Percentiles rank a stretch among this genome's conserved stretches.
These are phyloP conservation scores for Jordanella pulchra DNA, from an alignment of 2,797 vertebrate species.

Conservation along the genomic window DNA sequence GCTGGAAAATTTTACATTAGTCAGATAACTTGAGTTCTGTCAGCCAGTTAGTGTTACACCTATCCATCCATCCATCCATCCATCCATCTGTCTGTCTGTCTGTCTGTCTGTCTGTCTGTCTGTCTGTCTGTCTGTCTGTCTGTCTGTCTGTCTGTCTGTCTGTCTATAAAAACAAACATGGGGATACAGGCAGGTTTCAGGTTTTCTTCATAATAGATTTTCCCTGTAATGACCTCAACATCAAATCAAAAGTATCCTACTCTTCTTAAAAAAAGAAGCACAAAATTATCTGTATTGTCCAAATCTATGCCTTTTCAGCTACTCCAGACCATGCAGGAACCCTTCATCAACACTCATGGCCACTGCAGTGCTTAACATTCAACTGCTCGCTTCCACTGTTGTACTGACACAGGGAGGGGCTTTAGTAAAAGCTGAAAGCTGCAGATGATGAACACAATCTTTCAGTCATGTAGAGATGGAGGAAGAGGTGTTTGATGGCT, in stretches of 20 bases:
- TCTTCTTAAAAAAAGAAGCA: neutral
- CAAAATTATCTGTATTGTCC: neutral
- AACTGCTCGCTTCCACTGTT: constrained; percentile 30
- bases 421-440: constrained; percentile 46
- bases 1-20: neutral
- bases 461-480: constrained; percentile 42
- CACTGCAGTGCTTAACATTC: constrained; percentile 49
- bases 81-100: neutral
- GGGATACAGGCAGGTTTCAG: neutral
- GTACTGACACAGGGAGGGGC: constrained; percentile 42
- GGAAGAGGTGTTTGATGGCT: constrained; percentile 40
- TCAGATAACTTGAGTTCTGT: neutral
- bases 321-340: neutral
- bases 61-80: neutral
- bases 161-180: too few species aligned
- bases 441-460: constrained; percentile 54
- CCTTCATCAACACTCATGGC: constrained; percentile 28
- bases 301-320: neutral
- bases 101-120: neutral
- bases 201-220: neutral
- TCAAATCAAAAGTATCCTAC: neutral
- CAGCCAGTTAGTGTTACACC: neutral
- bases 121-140: neutral
- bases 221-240: neutral
- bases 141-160: too few species aligned